phyloP scores from a whole-genome alignment of 1,140 invertebrate genomes.

The Pararge aegeria region DNA sequence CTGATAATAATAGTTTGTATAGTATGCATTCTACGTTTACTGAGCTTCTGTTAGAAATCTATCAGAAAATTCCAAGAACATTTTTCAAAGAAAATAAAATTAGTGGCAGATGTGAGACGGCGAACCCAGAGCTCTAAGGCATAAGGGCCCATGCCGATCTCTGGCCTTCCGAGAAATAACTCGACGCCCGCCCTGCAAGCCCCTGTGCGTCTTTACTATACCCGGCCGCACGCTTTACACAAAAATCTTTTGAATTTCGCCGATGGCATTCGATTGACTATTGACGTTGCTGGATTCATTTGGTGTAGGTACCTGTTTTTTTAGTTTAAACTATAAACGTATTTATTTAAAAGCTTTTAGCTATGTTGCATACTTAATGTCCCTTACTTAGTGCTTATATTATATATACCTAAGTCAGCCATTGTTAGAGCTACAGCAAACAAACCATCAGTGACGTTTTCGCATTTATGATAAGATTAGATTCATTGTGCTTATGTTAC shows the following conservation, averaged over 20 bases:
- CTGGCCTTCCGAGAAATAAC: slow-evolving; percentile 65
- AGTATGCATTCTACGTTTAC: neutral
- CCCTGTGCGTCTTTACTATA: slow-evolving; percentile 30
- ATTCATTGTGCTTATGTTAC: no score
- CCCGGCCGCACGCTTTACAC: slow-evolving; percentile 46
- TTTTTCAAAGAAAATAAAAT: slow-evolving; percentile 60
- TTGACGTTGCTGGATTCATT: slow-evolving; percentile 9
- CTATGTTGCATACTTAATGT: no score
- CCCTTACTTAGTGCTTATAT: no score
- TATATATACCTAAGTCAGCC: no score
- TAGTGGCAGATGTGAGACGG: slow-evolving; percentile 65
- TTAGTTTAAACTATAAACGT: no score
- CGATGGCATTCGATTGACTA: slow-evolving; percentile 41
- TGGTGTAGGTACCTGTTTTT: neutral
- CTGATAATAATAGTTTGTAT: neutral
- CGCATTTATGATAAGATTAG: no score
- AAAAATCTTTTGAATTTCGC: slow-evolving; percentile 62
- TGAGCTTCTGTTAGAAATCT: slow-evolving; percentile 32
- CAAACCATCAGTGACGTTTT: no score
- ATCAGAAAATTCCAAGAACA: slow-evolving; percentile 34
- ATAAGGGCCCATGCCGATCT: slow-evolving; percentile 47
- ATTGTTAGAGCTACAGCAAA: no score
- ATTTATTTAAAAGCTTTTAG: no score
- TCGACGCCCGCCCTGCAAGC: slow-evolving; percentile 38
- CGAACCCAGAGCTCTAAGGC: slow-evolving; percentile 48